phyloP scores from a whole-genome alignment of 1,140 invertebrate species.

The Calliopsis andreniformis region DNA sequence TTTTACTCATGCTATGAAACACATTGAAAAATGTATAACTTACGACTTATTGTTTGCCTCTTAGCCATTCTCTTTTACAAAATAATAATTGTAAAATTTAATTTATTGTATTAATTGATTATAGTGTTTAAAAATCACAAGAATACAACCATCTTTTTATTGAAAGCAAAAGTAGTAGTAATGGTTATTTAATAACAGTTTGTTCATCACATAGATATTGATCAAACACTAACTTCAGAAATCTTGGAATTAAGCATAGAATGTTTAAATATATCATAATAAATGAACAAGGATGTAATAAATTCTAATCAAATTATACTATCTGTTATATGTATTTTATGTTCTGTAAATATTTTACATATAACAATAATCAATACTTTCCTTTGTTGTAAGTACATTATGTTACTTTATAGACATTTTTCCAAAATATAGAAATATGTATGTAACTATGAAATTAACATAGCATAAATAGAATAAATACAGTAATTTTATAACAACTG shows the following conservation, averaged over 20 bases:
- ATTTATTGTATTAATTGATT: conserved; percentile 13
- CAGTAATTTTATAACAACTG: background rate
- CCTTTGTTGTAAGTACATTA: conserved; percentile 17
- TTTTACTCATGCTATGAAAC: background rate
- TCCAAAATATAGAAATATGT: background rate
- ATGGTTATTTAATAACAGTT: background rate
- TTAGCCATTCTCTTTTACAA: conserved; percentile 8
- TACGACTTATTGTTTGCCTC: conserved; percentile 14
- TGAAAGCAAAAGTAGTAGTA: background rate
- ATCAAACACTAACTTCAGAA: conserved; percentile 52
- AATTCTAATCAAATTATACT: conserved; percentile 10
- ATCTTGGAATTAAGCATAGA: background rate
- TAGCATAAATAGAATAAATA: conserved; percentile 2
- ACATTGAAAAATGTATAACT: conserved; percentile 32
- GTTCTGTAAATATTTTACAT: conserved; percentile 37
- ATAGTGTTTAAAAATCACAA: background rate
- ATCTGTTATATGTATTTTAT: conserved; percentile 46
- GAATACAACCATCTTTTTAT: background rate
- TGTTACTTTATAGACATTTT: conserved; percentile 23
- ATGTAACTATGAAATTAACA: background rate
- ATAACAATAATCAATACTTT: conserved; percentile 32
- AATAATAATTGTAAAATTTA: background rate
- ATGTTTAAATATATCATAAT: background rate
- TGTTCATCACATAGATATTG: conserved; percentile 34
- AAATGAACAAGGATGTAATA: conserved; percentile 15